These are phyloP conservation scores for Phainopepla nitens DNA, from an alignment of 2,113 vertebrate species.

Conservation along the genomic window DNA sequence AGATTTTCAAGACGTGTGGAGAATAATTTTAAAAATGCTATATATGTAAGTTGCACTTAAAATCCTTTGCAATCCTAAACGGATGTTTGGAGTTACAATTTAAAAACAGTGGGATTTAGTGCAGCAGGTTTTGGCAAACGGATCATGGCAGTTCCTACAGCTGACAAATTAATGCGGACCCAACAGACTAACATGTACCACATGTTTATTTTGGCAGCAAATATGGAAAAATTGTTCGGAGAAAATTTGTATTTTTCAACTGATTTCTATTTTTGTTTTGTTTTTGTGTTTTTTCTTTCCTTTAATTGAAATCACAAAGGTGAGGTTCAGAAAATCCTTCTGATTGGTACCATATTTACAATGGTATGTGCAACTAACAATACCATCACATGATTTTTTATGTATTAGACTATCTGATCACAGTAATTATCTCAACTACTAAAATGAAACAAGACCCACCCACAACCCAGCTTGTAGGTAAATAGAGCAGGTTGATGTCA, in stretches of 20 bases:
- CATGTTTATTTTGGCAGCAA: constrained; percentile 79
- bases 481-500: background rate
- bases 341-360: constrained; percentile 61
- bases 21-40: constrained; percentile 46
- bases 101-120: constrained; percentile 78
- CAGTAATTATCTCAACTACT: background rate
- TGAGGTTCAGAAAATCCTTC: constrained; percentile 60
- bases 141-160: constrained; percentile 66
- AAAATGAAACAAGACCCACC: background rate
- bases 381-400: constrained; percentile 1
- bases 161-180: constrained; percentile 68
- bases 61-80: constrained; percentile 64
- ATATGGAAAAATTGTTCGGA: constrained; percentile 81
- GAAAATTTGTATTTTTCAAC: constrained; percentile 71
- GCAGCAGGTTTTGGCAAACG: constrained; percentile 74
- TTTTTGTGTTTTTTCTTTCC: constrained; percentile 34
- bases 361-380: background rate
- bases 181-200: constrained; percentile 73
- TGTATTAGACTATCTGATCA: background rate
- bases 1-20: background rate
- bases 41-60: constrained; percentile 39
- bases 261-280: constrained; percentile 61
- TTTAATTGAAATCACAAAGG: constrained; percentile 71
- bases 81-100: constrained; percentile 76
- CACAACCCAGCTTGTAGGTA: background rate